Evolutionary conservation across 2,113 vertebrate genomes (phyloP), one percentile per base, ranked within the genome.

Genomic region (Ciconia maguari): DNA sequence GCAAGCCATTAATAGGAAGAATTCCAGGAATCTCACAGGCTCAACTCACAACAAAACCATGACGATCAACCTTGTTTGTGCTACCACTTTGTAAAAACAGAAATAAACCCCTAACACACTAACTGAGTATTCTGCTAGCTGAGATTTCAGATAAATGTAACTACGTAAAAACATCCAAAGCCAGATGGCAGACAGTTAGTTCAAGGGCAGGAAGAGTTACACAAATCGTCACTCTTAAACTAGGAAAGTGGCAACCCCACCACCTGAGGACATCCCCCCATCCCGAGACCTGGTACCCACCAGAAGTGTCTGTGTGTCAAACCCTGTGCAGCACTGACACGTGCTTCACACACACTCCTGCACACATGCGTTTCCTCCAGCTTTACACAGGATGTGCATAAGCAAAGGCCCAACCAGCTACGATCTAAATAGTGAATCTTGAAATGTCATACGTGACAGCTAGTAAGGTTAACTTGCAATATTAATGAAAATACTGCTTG

Each of bases 291-390:
- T 30, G 41, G 30, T 15, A n/a, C 41, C 24, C n/a, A 27, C 49
- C n/a, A 49, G 34, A 48, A 41, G 24, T 17, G 13, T 34, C 16
- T 21, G 24, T 21, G 24, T 11, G 22, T n/a, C 16, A 52, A 61
- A 12, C 6, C 3, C 17, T 0, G 1, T 9, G 20, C 34, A 71
- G 42, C 1, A 0, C 32, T 58, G 57, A 44, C 7, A 2, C 1
- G 7, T 34, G 8, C 15, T 64, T 62, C 48, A 30, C 41, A n/a
- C 24, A 5, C 0, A 1, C 16, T 82, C 27, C 32, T 19, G 29
- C 15, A 15, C 19, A 21, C 20, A 8, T 2, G 6, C 9, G 1
- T 26, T 36, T 65, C 18, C n/a, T 71, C 26, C 49, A 65, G 16
- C 15, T 61, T 70, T 77, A 34, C n/a, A 30, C 0, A 1, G 20